phyloP scores from a whole-genome alignment of 2,888 invertebrate species.

The Tetranychus truncatus region DNA sequence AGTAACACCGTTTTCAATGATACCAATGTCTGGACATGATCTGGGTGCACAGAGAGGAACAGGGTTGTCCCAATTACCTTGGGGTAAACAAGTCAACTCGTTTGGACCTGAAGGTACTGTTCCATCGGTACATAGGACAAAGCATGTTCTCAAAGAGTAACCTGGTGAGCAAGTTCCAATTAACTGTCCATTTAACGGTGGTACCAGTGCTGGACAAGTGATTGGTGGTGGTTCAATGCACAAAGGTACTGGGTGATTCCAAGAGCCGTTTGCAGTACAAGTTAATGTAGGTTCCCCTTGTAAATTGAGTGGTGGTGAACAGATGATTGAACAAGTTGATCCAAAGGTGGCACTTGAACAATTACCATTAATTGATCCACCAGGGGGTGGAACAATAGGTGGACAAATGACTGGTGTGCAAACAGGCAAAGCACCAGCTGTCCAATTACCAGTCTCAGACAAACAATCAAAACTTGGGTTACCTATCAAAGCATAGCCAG shows the following conservation, averaged over 20 bases:
- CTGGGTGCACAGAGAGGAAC: not conserved
- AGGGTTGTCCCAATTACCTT: not conserved
- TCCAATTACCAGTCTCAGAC: not conserved
- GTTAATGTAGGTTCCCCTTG: not conserved
- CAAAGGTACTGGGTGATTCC: not conserved
- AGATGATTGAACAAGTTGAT: not conserved
- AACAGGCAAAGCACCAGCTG: not conserved
- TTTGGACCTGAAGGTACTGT: not conserved
- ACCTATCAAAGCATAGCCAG: slow-evolving; percentile 3
- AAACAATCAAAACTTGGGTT: not conserved
- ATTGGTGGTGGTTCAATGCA: not conserved
- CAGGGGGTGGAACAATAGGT: not conserved
- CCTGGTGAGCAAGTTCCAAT: slow-evolving; percentile 6
- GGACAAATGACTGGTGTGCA: slow-evolving; percentile 2
- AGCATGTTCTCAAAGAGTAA: not conserved
- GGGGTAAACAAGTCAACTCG: not conserved
- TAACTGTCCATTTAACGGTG: not conserved
- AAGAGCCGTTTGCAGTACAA: not conserved
- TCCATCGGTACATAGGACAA: not conserved
- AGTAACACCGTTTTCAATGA: not conserved
- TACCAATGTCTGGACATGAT: not conserved
- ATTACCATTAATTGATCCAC: not conserved
- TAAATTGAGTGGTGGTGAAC: not conserved
- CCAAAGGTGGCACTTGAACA: slow-evolving; percentile 6
- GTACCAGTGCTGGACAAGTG: not conserved